Conservation (phyloP, 2,113 vertebrate species). For the Megaceryle torquata region DNA sequence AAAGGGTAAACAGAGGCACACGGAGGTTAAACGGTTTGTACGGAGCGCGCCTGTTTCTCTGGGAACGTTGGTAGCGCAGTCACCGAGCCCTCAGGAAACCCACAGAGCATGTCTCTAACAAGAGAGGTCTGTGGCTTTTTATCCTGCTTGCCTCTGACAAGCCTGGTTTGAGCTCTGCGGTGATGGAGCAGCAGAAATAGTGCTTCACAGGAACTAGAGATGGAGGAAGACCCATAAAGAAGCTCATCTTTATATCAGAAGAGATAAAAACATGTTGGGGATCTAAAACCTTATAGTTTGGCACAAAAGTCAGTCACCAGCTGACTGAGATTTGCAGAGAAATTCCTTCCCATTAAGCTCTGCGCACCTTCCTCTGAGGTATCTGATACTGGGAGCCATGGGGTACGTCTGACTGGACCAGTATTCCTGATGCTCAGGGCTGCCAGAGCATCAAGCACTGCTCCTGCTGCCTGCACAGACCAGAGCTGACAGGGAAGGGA, state of each 20-base stretch:
- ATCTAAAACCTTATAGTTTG: not conserved
- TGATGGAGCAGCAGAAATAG: not conserved
- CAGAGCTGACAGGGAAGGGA: not conserved
- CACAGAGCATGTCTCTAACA: not conserved
- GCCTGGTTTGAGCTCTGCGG: not conserved
- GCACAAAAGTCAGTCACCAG: not conserved
- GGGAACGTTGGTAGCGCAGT: not conserved
- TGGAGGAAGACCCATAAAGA: not conserved
- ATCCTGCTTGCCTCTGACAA: not conserved
- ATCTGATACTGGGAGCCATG: not conserved
- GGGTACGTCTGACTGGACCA: not conserved
- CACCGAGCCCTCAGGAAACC: not conserved
- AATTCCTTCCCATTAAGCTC: not conserved
- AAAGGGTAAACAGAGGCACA: constrained; percentile 43
- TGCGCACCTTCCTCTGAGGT: not conserved
- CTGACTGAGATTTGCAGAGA: not conserved
- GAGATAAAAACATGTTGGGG: fast-evolving
- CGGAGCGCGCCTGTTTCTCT: not conserved
- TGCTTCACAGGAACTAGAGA: not conserved
- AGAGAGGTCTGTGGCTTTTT: not conserved
- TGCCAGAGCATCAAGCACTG: not conserved
- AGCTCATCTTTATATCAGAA: not conserved
- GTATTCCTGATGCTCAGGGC: not conserved
- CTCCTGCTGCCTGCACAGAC: fast-evolving
- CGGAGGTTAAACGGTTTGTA: not conserved